A percentile compares a stretch with the other conserved stretches of the same genome.
Evolutionary conservation across 2,888 invertebrate species (phyloP).

Genomic region (Physocephala rufipes): DNA sequence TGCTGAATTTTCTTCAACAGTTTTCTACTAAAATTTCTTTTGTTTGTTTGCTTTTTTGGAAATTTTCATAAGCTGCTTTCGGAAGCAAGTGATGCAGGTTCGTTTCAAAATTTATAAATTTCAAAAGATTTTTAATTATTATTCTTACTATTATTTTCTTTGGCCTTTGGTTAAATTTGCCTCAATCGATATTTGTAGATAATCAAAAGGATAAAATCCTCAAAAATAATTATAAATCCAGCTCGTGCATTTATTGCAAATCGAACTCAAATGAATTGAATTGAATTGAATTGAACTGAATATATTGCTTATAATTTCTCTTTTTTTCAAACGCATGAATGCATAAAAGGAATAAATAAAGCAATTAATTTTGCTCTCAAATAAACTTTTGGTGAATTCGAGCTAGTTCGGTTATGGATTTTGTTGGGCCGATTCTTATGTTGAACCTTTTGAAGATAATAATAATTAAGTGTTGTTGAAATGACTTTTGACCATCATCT

Average conservation of each 20-base stretch:
- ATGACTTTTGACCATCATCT: slow-evolving; percentile 68
- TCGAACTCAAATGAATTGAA: not conserved
- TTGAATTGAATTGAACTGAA: not conserved
- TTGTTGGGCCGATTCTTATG: slow-evolving; percentile 48
- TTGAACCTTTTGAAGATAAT: slow-evolving; percentile 68
- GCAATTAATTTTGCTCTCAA: slow-evolving; percentile 47
- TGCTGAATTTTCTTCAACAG: too few species aligned
- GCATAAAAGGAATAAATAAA: slow-evolving; percentile 45
- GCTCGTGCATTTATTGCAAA: not conserved
- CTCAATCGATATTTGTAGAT: too few species aligned
- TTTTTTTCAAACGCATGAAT: slow-evolving; percentile 19
- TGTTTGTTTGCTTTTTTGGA: too few species aligned
- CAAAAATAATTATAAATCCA: too few species aligned
- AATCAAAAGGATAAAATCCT: too few species aligned
- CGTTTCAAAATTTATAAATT: too few species aligned
- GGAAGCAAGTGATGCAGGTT: too few species aligned
- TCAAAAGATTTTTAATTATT: too few species aligned
- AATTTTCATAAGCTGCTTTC: too few species aligned
- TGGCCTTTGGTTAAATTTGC: too few species aligned
- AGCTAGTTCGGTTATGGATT: slow-evolving; percentile 27
- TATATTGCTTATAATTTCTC: not conserved
- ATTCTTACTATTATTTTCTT: too few species aligned
- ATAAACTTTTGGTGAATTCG: slow-evolving; percentile 43
- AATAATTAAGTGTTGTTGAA: slow-evolving; percentile 68
- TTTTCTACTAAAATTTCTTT: too few species aligned